Base-by-base conservation (phyloP, 1,140 invertebrate species). In the Bombus haemorrhoidalis region DNA sequence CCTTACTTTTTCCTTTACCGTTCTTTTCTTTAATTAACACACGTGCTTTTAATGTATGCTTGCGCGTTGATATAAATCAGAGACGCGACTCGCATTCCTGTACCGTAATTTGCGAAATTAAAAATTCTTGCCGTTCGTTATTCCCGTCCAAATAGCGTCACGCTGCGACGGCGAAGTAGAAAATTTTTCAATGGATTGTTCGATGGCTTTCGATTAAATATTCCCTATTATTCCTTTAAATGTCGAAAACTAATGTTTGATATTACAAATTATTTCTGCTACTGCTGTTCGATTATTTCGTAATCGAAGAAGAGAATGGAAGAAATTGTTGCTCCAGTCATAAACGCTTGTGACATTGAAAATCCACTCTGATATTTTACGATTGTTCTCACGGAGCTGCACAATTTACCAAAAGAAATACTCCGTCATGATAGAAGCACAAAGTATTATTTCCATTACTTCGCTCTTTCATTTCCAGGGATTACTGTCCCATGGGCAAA, bases 321-420 rank as follows among this genome's bases (percentile, higher is more conserved):
- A 25, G 1, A 43, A 41, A 62, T 22, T n/a, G 34, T 37, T 62
- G 18, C 28, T 6, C 2, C 37, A 12, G 53, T 57, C 53, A 25
- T 34, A 81, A 73, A 73, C 28, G 37, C 3, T 13, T 9, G 18
- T 22, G n/a, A 72, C 47, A 13, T 62, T 43, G 6, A 8, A 62
- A 81, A 73, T 81, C 80, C 37, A 37, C 28, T 73, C 18, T n/a
- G 12, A 59, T 81, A 62, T 15, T 32, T 81, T 53, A 73, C 13
- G 13, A 59, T 62, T 43, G 13, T 72, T 41, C 10, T 8, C 28
- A 1, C n/a, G n/a, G 25, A 25, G 2, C 10, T 25, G n/a, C 9
- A 41, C 68, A 25, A 62, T 59, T 43, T 73, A 62, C 41, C 47
- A 37, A 81, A 59, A 10, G 53, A 72, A 41, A n/a, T 3, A 22